Evolutionary conservation across 1,140 invertebrate species (phyloP).

Genomic region (Phymastichus coffea): DNA sequence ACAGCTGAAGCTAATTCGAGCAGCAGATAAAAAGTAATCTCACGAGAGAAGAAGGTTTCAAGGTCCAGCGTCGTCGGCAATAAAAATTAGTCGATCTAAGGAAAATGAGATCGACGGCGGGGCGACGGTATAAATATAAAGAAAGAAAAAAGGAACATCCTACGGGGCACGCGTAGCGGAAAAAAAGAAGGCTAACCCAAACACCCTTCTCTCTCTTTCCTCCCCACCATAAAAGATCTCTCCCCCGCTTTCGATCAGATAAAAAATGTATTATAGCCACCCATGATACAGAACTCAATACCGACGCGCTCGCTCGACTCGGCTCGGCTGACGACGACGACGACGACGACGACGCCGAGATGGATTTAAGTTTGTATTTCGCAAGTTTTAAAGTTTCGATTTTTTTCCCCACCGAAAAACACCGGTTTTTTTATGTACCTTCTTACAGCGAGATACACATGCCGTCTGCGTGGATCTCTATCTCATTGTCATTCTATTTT

Average conservation of each 20-base stretch:
- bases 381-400: too few species aligned
- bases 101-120: slow-evolving; percentile 24
- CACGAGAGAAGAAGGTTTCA: slow-evolving; percentile 23
- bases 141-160: too few species aligned
- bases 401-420: too few species aligned
- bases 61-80: slow-evolving; percentile 26
- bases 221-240: slow-evolving; percentile 56
- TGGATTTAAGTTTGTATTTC: too few species aligned
- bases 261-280: slow-evolving; percentile 59
- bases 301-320: too few species aligned
- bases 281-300: slow-evolving; percentile 58
- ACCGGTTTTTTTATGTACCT: too few species aligned
- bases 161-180: too few species aligned
- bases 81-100: slow-evolving; percentile 29
- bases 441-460: too few species aligned
- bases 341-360: slow-evolving; percentile 18
- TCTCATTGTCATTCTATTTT: too few species aligned
- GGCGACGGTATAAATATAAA: slow-evolving; percentile 23
- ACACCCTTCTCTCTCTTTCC: slow-evolving; percentile 19
- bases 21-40: slow-evolving; percentile 22
- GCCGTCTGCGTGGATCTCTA: too few species aligned
- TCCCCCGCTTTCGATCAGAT: slow-evolving; percentile 59
- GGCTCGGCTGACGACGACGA: too few species aligned
- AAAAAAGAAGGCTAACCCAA: too few species aligned
- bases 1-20: slow-evolving; percentile 7